These are phyloP conservation scores for Neoscelio sp. DNA, from an alignment of 2,888 invertebrate species.

Conservation along the genomic window DNA sequence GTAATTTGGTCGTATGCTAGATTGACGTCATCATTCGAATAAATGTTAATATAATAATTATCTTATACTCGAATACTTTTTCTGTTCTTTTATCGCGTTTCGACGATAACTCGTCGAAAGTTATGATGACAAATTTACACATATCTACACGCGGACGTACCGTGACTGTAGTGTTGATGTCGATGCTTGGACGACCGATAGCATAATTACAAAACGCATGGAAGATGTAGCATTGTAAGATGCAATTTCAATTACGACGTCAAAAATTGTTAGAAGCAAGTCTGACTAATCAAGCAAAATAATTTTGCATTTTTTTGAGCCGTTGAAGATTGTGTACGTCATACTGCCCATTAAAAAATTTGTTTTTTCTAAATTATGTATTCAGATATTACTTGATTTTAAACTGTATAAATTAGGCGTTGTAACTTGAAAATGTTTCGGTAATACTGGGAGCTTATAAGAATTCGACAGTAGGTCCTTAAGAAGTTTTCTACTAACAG, in stretches of 20 bases:
- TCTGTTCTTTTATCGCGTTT: conserved; percentile 43
- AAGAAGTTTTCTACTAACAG: no score
- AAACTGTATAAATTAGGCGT: no score
- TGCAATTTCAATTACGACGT: conserved; percentile 22
- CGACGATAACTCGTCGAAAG: conserved; percentile 41
- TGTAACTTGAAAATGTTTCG: no score
- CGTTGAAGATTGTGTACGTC: no score
- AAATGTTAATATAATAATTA: conserved; percentile 34
- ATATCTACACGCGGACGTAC: conserved; percentile 61
- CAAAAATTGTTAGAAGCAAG: background rate
- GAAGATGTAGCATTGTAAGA: conserved; percentile 21
- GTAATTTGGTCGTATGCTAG: conserved; percentile 13
- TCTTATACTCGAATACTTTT: conserved; percentile 24
- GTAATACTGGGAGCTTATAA: no score
- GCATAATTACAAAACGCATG: conserved; percentile 39
- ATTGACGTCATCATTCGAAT: conserved; percentile 38
- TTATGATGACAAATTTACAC: conserved; percentile 56
- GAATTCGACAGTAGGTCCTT: no score
- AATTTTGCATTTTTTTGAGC: no score
- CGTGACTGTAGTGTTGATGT: conserved; percentile 55
- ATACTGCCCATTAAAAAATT: no score
- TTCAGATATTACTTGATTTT: no score
- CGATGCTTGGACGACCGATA: conserved; percentile 21
- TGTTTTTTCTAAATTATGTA: no score
- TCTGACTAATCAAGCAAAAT: no score